These are phyloP conservation scores for Synanthedon myopaeformis DNA, from an alignment of 2,888 invertebrate species.

Conservation along the genomic window DNA sequence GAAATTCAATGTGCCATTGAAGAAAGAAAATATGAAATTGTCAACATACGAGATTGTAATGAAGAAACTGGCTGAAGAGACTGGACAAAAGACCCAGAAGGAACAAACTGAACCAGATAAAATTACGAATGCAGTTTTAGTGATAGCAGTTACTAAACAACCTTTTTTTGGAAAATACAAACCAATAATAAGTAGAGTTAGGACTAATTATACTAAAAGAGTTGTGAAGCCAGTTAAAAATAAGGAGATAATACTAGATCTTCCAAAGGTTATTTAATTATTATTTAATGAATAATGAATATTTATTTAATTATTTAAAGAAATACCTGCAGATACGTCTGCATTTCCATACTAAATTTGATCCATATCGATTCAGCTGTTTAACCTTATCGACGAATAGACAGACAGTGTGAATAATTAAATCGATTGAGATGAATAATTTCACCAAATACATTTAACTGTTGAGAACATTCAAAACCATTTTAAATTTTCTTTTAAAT, in stretches of 20 bases:
- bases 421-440: too few relatives aligned
- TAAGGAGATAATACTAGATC: conserved; percentile 29
- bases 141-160: conserved; percentile 22
- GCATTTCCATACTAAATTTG: too few relatives aligned
- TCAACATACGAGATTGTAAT: conserved; percentile 47
- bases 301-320: too few relatives aligned
- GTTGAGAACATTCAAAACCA: too few relatives aligned
- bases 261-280: too few relatives aligned
- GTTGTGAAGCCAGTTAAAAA: conserved; percentile 38
- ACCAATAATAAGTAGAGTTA: conserved; percentile 32
- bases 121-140: conserved; percentile 20
- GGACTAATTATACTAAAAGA: conserved; percentile 35
- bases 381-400: too few relatives aligned
- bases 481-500: too few relatives aligned
- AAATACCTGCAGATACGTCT: too few relatives aligned
- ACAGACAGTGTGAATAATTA: too few relatives aligned
- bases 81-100: conserved; percentile 14
- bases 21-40: conserved; percentile 51
- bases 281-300: too few relatives aligned
- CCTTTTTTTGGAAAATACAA: conserved; percentile 37
- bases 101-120: conserved; percentile 10
- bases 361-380: too few relatives aligned
- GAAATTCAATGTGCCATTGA: conserved; percentile 50
- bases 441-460: too few relatives aligned
- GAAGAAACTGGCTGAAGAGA: conserved; percentile 36